Evolutionary conservation across 2,797 vertebrate genomes (phyloP).

Genomic region (Serranus cabrilla): DNA sequence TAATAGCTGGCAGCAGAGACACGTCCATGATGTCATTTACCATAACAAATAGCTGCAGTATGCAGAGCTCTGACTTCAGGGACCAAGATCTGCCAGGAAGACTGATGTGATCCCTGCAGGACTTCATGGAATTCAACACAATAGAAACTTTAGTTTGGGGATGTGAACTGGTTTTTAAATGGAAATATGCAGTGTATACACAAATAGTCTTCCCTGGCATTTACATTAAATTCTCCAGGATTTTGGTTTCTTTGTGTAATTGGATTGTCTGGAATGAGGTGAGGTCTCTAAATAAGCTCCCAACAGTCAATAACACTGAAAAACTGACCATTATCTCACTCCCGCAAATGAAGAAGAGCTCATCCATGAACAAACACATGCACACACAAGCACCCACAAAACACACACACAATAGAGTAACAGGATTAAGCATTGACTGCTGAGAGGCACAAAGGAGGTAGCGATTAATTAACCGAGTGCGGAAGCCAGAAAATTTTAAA

Average conservation of each 20-base stretch:
- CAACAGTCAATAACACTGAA: constrained; percentile 58
- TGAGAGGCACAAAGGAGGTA: constrained; percentile 74
- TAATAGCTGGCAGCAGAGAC: constrained; percentile 21
- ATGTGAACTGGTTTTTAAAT: constrained; percentile 19
- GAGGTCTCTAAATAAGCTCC: constrained; percentile 42
- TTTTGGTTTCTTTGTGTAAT: constrained; percentile 28
- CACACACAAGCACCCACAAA: constrained; percentile 47
- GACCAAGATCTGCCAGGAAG: constrained; percentile 60
- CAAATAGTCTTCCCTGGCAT: neutral
- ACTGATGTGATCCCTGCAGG: constrained; percentile 70
- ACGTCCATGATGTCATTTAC: constrained; percentile 56
- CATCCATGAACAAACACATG: constrained; percentile 59
- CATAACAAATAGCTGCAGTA: constrained; percentile 59
- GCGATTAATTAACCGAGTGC: constrained; percentile 77
- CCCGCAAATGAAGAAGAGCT: constrained; percentile 58
- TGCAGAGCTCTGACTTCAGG: constrained; percentile 56
- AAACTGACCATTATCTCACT: constrained; percentile 53
- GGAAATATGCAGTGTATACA: constrained; percentile 12
- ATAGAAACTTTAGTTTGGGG: constrained; percentile 44
- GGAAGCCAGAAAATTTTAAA: constrained; percentile 69
- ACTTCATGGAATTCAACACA: constrained; percentile 55
- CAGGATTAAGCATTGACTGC: constrained; percentile 79
- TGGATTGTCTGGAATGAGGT: constrained; percentile 29
- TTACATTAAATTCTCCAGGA: constrained; percentile 15
- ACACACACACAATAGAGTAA: constrained; percentile 69